Conservation (phyloP, 1,140 invertebrate genomes). For the Procambarus virginalis region DNA sequence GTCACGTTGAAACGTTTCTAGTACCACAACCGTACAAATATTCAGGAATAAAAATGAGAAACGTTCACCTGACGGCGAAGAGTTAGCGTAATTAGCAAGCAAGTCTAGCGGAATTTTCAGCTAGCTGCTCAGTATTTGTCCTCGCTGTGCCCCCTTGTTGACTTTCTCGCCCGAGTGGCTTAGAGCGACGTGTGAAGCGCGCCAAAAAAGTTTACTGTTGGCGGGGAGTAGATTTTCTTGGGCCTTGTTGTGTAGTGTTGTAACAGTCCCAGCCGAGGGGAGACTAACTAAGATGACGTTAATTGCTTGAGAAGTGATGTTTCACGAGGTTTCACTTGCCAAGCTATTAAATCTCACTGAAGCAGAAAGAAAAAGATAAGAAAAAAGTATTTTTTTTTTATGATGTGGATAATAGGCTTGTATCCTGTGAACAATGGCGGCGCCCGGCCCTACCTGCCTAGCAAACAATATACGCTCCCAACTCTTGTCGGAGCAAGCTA, state of each 20-base stretch:
- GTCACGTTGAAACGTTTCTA: not conserved
- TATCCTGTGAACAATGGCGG: slow-evolving; percentile 56
- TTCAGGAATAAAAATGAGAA: not conserved
- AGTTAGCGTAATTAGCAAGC: slow-evolving; percentile 61
- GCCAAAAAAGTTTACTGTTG: slow-evolving; percentile 60
- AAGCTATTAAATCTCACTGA: slow-evolving; percentile 16
- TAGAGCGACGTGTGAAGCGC: slow-evolving; percentile 64
- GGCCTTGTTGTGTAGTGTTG: not conserved
- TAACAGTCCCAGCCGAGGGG: not conserved
- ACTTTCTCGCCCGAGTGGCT: slow-evolving; percentile 61
- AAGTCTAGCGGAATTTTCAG: slow-evolving; percentile 64
- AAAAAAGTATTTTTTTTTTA: slow-evolving; percentile 19
- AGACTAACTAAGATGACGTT: not conserved
- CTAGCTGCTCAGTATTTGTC: slow-evolving; percentile 64
- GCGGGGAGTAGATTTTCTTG: slow-evolving; percentile 17
- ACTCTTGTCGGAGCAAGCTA: slow-evolving; percentile 23
- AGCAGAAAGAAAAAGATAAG: not conserved
- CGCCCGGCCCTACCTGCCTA: slow-evolving; percentile 46
- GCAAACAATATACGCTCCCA: slow-evolving; percentile 47
- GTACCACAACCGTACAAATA: not conserved
- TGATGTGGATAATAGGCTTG: slow-evolving; percentile 54
- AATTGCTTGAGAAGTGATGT: not conserved
- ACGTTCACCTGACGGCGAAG: slow-evolving; percentile 28
- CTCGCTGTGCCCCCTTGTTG: slow-evolving; percentile 64
- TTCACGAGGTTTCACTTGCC: slow-evolving; percentile 26